Conservation (phyloP, 2,797 vertebrate species). For the Labeo calbasu region DNA sequence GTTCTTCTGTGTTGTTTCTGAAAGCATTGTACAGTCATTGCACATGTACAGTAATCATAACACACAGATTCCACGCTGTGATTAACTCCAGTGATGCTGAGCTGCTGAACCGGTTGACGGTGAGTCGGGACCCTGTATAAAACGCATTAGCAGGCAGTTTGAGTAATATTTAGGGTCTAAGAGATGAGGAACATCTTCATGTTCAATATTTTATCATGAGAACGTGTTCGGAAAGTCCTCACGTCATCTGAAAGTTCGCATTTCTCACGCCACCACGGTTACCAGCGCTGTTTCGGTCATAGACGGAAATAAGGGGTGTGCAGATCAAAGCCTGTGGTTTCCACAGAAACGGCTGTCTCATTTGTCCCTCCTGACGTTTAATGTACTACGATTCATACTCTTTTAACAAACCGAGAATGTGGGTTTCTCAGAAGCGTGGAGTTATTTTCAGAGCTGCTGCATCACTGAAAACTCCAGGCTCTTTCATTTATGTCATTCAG, state of each 20-base stretch:
- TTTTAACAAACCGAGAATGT: constrained; percentile 40
- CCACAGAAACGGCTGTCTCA: constrained; percentile 51
- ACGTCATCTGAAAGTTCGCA: not conserved
- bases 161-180: constrained; percentile 1
- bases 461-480: constrained; percentile 21
- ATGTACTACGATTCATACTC: not conserved
- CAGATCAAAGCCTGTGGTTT: constrained; percentile 62
- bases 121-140: constrained; percentile 55
- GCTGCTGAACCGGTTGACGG: constrained; percentile 28
- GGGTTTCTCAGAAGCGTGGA: constrained; percentile 48
- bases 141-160: constrained; percentile 37
- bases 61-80: constrained; percentile 27
- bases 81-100: constrained; percentile 25
- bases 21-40: constrained; percentile 3
- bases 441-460: constrained; percentile 18
- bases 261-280: not conserved
- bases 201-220: not conserved
- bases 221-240: not conserved
- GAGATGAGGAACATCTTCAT: not conserved
- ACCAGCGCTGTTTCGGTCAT: constrained; percentile 44
- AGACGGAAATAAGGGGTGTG: constrained; percentile 67
- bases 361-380: constrained; percentile 26
- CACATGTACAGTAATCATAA: constrained; percentile 10
- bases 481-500: constrained; percentile 1
- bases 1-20: not conserved